These are phyloP conservation scores for Nibea coibor DNA, from an alignment of 2,113 vertebrate species.

Conservation along the genomic window DNA sequence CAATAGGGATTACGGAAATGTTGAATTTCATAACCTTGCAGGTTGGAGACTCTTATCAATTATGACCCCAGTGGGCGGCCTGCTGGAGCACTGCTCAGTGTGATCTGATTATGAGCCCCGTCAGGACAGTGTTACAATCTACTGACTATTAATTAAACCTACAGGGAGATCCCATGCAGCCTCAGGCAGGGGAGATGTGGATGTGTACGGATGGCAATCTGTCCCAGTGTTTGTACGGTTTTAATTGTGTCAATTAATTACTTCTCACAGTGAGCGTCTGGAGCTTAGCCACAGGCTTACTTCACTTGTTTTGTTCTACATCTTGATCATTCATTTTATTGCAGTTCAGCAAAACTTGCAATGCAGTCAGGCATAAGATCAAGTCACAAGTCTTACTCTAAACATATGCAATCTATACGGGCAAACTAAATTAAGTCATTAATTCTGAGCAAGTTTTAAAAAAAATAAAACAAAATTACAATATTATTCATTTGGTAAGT, in stretches of 20 bases:
- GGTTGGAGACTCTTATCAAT: slow-evolving; percentile 46
- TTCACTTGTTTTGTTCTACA: slow-evolving; percentile 37
- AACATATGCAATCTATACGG: background rate
- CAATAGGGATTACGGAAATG: background rate
- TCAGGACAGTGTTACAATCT: slow-evolving; percentile 44
- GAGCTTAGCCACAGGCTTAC: slow-evolving; percentile 40
- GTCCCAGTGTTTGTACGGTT: slow-evolving; percentile 41
- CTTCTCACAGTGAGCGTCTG: slow-evolving; percentile 53
- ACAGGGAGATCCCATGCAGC: slow-evolving; percentile 49
- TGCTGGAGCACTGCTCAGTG: slow-evolving; percentile 44
- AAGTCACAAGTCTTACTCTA: background rate
- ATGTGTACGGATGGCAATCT: slow-evolving; percentile 25
- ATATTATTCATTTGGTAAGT: background rate
- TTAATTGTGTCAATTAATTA: slow-evolving; percentile 68
- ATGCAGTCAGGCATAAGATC: slow-evolving; percentile 7
- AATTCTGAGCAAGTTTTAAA: background rate
- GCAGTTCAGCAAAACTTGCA: slow-evolving; percentile 30
- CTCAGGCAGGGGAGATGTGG: slow-evolving; percentile 44
- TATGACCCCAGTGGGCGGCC: slow-evolving; percentile 43
- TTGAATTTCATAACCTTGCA: slow-evolving; percentile 43
- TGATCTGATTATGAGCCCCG: slow-evolving; percentile 58
- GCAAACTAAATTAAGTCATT: background rate
- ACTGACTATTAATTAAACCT: slow-evolving; percentile 71
- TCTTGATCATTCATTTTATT: slow-evolving; percentile 42
- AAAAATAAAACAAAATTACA: background rate